A percentile compares a stretch with the other conserved stretches of the same genome.
Evolutionary conservation across 2,888 invertebrate genomes (phyloP).

Genomic region (Escarpia spicata): DNA sequence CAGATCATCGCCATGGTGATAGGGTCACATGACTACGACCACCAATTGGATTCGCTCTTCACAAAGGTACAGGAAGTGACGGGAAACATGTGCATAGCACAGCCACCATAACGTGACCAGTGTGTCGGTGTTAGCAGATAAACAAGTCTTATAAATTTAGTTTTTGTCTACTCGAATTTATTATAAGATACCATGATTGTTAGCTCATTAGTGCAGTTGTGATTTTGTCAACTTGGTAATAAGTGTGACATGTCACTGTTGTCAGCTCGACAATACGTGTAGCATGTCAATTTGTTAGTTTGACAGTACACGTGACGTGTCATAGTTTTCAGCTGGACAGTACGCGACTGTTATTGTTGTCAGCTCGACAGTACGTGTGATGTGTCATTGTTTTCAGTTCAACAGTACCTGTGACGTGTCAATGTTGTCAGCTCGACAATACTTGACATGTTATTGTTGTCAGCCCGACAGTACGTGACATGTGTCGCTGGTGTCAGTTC

Average conservation of each 20-base stretch:
- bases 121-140: background rate
- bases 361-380: background rate
- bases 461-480: background rate
- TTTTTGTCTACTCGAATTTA: background rate
- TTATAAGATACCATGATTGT: background rate
- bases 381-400: background rate
- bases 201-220: background rate
- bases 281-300: background rate
- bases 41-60: slow-evolving; percentile 62
- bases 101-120: background rate
- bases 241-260: background rate
- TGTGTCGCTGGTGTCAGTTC: background rate
- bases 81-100: background rate
- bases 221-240: background rate
- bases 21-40: slow-evolving; percentile 57
- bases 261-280: background rate
- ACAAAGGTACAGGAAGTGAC: slow-evolving; percentile 53
- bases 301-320: slow-evolving; percentile 30
- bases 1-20: slow-evolving; percentile 58
- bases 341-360: background rate
- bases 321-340: background rate
- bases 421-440: slow-evolving; percentile 13
- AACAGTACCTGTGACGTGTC: background rate
- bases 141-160: background rate
- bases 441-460: background rate